Conservation (phyloP, 2,113 vertebrate genomes). For the Malurus elegans region DNA sequence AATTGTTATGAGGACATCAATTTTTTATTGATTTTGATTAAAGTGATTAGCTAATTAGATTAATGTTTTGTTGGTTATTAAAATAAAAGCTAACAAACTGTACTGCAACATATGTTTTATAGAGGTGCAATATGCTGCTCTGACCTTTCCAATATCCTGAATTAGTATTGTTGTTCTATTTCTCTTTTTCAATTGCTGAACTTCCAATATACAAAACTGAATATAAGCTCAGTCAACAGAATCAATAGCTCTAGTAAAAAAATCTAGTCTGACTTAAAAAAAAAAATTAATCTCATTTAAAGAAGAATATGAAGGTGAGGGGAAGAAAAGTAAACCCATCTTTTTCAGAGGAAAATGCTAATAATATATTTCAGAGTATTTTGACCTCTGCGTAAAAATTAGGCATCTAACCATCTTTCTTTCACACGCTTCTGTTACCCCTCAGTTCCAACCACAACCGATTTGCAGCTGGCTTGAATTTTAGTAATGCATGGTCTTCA, state of each 20-base stretch:
- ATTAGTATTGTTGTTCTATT: neutral
- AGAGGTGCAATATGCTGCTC: neutral
- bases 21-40: neutral
- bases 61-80: neutral
- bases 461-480: neutral
- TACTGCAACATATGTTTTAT: neutral
- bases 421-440: neutral
- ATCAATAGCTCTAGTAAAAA: neutral
- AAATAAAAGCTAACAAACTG: slow-evolving; percentile 6
- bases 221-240: neutral
- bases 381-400: neutral
- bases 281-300: neutral
- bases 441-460: neutral
- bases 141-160: slow-evolving; percentile 33
- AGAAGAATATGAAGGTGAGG: neutral
- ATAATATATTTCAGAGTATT: neutral
- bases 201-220: neutral
- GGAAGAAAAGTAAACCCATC: neutral
- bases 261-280: neutral
- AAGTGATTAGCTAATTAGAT: neutral
- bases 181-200: neutral
- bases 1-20: neutral
- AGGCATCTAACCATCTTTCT: neutral
- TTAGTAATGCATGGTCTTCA: neutral
- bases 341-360: neutral